Conservation (phyloP, 2,797 vertebrate species). For the Enteromius thamalakanensis region DNA sequence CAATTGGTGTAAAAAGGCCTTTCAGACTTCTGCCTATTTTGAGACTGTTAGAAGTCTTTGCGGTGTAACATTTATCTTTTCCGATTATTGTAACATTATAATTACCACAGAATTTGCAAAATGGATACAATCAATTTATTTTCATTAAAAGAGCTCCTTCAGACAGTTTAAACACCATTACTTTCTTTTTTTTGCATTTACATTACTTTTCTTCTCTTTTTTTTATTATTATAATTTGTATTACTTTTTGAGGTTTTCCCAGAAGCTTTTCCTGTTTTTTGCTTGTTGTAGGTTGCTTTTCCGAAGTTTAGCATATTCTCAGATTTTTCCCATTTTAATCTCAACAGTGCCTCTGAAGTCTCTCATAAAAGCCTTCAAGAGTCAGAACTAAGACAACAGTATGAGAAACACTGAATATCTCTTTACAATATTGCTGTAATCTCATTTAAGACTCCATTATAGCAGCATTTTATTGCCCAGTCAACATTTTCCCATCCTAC, state of each 20-base stretch:
- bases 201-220: too few species aligned
- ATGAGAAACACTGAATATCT: not conserved
- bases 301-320: not conserved
- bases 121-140: not conserved
- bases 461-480: not conserved
- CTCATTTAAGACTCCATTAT: not conserved
- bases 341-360: not conserved
- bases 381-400: not conserved
- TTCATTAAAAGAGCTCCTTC: not conserved
- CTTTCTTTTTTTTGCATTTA: too few species aligned
- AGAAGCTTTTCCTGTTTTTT: not conserved
- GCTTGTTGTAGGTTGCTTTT: not conserved
- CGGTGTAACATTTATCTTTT: not conserved
- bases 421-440: not conserved
- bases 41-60: not conserved
- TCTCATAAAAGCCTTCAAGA: not conserved
- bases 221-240: not conserved
- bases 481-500: not conserved
- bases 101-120: not conserved
- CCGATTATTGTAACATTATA: not conserved
- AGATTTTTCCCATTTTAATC: not conserved
- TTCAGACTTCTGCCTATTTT: not conserved
- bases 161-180: not conserved
- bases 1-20: not conserved
- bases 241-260: not conserved